These are phyloP conservation scores for Eulemur macaco DNA, from an alignment of 2,113 vertebrate species.

Conservation along the genomic window DNA sequence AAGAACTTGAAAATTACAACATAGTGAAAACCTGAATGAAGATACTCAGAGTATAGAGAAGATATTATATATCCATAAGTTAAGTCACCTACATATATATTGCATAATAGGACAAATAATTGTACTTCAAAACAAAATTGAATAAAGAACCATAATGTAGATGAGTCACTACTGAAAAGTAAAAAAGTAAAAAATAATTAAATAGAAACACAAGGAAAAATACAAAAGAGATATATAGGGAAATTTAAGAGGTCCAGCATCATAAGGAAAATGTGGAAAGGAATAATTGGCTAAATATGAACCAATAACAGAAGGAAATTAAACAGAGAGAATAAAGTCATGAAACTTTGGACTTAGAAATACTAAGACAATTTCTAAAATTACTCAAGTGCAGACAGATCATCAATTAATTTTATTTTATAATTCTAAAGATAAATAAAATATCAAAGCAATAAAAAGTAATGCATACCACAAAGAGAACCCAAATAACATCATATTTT, in stretches of 20 bases:
- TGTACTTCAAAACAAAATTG: neutral
- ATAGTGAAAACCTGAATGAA: neutral
- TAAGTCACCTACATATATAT: neutral
- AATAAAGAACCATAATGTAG: neutral
- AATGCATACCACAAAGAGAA: neutral
- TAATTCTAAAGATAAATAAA: neutral
- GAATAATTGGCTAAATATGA: neutral
- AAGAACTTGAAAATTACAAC: neutral
- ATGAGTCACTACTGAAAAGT: neutral
- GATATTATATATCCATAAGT: neutral
- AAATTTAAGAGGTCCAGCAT: neutral
- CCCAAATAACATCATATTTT: neutral
- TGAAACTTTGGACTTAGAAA: neutral
- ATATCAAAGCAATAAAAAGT: neutral
- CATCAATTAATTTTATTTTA: neutral
- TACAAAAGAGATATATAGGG: neutral
- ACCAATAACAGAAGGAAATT: neutral
- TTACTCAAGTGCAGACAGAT: neutral
- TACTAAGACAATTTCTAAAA: neutral
- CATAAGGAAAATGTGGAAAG: neutral
- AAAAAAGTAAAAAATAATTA: neutral
- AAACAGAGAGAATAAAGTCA: neutral
- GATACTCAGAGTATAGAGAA: neutral
- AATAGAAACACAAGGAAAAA: neutral
- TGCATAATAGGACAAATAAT: neutral